phyloP scores from a whole-genome alignment of 2,797 vertebrate species.

The Semotilus atromaculatus region DNA sequence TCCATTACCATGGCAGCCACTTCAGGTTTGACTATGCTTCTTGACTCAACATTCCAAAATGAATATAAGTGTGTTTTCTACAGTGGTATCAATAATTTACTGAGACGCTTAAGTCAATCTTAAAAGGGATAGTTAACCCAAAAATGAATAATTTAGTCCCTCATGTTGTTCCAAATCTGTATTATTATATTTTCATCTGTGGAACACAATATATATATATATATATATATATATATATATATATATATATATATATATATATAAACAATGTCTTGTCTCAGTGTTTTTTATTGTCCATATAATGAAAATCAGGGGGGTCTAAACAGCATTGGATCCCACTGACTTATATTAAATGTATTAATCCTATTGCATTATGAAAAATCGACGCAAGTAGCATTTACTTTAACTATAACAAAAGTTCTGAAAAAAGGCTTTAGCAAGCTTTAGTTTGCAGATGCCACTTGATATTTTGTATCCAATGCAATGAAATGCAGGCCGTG shows the following conservation, averaged over 20 bases:
- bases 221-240: too few relatives aligned
- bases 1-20: neutral
- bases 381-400: neutral
- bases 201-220: neutral
- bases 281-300: neutral
- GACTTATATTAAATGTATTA: neutral
- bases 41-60: neutral
- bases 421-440: neutral
- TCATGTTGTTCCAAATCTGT: neutral
- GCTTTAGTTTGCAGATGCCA: neutral
- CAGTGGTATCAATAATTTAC: neutral
- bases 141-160: neutral
- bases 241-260: too few relatives aligned
- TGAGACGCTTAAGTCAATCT: neutral
- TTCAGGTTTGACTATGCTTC: constrained; percentile 17
- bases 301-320: neutral
- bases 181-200: too few relatives aligned
- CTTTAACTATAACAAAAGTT: neutral
- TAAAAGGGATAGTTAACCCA: neutral
- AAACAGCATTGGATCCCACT: neutral
- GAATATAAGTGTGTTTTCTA: neutral
- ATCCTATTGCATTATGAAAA: neutral
- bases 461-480: neutral
- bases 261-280: neutral
- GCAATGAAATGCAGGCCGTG: neutral